phyloP scores from a whole-genome alignment of 2,113 vertebrate genomes.

The Ptychochromis oligacanthus region DNA sequence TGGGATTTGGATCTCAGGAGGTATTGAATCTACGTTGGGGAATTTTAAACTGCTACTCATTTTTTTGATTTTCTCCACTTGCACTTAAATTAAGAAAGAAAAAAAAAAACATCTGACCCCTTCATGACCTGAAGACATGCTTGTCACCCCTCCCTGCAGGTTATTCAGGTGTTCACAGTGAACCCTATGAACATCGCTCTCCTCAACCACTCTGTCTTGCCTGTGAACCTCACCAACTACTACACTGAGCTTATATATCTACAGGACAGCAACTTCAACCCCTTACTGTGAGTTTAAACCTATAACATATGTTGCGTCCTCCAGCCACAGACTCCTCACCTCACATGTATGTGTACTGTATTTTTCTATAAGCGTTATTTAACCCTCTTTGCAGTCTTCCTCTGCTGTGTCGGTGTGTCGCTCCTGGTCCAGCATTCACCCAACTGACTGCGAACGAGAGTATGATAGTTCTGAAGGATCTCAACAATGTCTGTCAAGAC shows the following conservation, averaged over 20 bases:
- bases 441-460: conserved; percentile 49
- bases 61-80: neutral
- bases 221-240: conserved; percentile 58
- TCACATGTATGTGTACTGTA: too few relatives aligned
- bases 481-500: conserved; percentile 58
- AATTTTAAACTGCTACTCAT: neutral
- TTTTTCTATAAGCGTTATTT: neutral
- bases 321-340: neutral
- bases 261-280: conserved; percentile 70
- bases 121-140: neutral
- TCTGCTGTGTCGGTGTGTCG: conserved; percentile 53
- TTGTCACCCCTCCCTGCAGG: conserved; percentile 38
- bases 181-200: conserved; percentile 74
- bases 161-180: conserved; percentile 67
- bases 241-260: conserved; percentile 71
- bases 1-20: conserved; percentile 60
- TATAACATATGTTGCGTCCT: neutral
- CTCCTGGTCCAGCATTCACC: conserved; percentile 59
- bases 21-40: neutral
- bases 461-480: conserved; percentile 17
- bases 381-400: conserved; percentile 67
- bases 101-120: neutral
- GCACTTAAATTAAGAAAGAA: neutral
- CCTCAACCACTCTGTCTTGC: conserved; percentile 38
- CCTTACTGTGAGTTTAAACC: conserved; percentile 69